Conservation (phyloP, 2,113 vertebrate species). For the Romanogobio albipinnatus region DNA sequence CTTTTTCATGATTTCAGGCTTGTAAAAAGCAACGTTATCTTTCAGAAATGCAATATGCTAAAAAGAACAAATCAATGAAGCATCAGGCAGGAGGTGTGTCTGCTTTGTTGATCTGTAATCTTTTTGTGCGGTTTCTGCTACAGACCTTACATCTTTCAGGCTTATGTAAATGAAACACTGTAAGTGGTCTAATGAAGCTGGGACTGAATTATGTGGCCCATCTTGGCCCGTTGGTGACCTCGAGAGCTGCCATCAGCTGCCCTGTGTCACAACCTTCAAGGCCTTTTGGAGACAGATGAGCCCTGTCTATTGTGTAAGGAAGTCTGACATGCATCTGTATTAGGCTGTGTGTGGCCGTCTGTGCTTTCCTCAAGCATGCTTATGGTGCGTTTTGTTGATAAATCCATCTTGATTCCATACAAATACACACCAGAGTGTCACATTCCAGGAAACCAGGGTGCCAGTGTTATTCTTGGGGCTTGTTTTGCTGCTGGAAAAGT, state of each 20-base stretch:
- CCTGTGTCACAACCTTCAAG: slow-evolving; percentile 10
- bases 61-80: slow-evolving; percentile 10
- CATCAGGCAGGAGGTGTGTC: background rate
- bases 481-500: slow-evolving; percentile 63
- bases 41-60: background rate
- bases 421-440: background rate
- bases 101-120: background rate
- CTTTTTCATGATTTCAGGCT: background rate
- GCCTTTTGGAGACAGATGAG: background rate
- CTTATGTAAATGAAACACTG: background rate
- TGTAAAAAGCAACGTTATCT: background rate
- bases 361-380: slow-evolving; percentile 2
- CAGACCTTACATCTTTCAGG: background rate
- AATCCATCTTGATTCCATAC: background rate
- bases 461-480: slow-evolving; percentile 11
- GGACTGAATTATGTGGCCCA: background rate
- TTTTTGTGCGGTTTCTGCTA: background rate
- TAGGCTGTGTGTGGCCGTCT: slow-evolving; percentile 8
- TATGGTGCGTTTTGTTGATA: background rate
- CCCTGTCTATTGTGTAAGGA: background rate
- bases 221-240: slow-evolving; percentile 21
- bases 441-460: slow-evolving; percentile 12
- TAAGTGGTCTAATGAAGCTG: background rate
- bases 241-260: background rate
- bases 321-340: background rate